Evolutionary conservation across 2,888 invertebrate species (phyloP).

Genomic region (Schizaphis graminum): DNA sequence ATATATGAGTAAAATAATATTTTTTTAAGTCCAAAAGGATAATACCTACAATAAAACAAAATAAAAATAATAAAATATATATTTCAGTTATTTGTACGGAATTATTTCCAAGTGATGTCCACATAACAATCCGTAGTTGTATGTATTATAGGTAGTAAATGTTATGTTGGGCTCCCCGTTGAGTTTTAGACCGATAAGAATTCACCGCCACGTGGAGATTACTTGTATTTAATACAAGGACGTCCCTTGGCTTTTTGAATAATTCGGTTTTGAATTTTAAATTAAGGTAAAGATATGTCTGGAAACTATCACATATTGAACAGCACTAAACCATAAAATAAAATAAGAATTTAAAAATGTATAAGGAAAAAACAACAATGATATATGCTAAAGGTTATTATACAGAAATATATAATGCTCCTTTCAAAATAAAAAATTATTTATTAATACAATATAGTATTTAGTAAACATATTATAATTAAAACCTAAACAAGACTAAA

Average conservation of each 20-base stretch:
- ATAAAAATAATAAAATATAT: conserved; percentile 30
- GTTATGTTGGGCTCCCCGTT: conserved; percentile 52
- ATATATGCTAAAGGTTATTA: neutral
- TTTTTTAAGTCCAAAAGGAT: neutral
- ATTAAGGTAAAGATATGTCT: conserved; percentile 47
- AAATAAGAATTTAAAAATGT: conserved; percentile 14
- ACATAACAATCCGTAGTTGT: conserved; percentile 45
- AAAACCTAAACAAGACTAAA: neutral
- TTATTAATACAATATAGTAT: neutral
- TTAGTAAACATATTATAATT: neutral
- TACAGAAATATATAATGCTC: neutral
- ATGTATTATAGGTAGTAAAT: conserved; percentile 35
- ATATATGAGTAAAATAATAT: neutral
- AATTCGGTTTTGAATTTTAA: conserved; percentile 55
- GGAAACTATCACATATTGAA: conserved; percentile 44
- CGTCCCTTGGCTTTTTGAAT: conserved; percentile 64
- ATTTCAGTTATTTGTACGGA: conserved; percentile 37
- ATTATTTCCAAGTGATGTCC: conserved; percentile 22
- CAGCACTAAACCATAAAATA: neutral
- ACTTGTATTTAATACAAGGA: conserved; percentile 46
- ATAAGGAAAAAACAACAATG: neutral
- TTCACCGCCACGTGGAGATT: conserved; percentile 37
- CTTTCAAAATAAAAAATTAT: neutral
- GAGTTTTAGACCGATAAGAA: conserved; percentile 54
- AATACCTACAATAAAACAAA: conserved; percentile 42